These are phyloP conservation scores for Pagetopsis macropterus DNA, from an alignment of 2,797 vertebrate genomes.

Conservation along the genomic window DNA sequence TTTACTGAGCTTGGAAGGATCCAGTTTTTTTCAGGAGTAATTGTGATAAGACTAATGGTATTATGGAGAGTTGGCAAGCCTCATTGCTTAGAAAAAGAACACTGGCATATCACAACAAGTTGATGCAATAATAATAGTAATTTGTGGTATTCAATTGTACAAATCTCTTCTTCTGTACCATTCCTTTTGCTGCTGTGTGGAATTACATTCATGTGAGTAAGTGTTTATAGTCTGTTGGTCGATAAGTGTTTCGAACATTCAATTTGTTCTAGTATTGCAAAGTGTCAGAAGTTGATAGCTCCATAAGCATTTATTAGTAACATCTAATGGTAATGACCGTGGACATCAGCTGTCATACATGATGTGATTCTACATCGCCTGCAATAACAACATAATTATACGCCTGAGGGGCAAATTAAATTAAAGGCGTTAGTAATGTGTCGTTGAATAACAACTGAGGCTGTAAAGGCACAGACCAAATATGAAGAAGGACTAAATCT, in stretches of 20 bases:
- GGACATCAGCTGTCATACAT: conserved; percentile 59
- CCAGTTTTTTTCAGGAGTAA: not conserved
- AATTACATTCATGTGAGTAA: not conserved
- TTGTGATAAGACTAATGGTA: not conserved
- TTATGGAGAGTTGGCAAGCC: not conserved
- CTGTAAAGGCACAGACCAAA: conserved; percentile 15
- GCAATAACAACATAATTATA: conserved; percentile 51
- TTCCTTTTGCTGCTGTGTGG: not conserved
- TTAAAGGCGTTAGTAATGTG: conserved; percentile 39
- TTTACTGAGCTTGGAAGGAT: too few species aligned
- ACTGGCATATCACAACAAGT: not conserved
- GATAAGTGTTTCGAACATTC: not conserved
- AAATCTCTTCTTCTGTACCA: not conserved
- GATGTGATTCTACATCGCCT: conserved; percentile 44
- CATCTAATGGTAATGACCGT: conserved; percentile 40
- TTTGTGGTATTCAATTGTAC: not conserved
- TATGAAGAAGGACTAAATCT: conserved; percentile 11
- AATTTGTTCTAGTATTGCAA: not conserved
- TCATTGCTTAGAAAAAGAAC: not conserved
- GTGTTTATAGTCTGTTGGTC: conserved; percentile 5
- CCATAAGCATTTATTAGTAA: conserved; percentile 33
- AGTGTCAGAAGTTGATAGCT: conserved; percentile 38
- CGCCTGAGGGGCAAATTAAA: conserved; percentile 50
- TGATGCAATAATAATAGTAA: not conserved
- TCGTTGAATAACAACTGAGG: conserved; percentile 23